Conservation (phyloP, 2,113 vertebrate species). For the Vombatus ursinus region DNA sequence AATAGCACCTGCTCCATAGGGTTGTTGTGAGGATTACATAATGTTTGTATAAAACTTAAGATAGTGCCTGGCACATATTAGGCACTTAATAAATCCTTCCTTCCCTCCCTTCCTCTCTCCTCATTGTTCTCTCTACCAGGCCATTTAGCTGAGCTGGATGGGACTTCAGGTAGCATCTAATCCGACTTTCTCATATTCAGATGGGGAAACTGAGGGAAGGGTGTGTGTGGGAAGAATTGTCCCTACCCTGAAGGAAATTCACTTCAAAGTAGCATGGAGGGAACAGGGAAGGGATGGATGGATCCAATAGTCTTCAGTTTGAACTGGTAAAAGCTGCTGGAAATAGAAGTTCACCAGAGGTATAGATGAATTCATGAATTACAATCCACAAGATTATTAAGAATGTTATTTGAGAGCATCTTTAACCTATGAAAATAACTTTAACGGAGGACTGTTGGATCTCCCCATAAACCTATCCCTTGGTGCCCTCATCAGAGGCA, state of each 20-base stretch:
- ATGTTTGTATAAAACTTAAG: not conserved
- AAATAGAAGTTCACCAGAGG: not conserved
- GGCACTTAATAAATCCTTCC: not conserved
- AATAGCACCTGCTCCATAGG: not conserved
- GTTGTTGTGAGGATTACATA: not conserved
- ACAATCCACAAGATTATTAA: not conserved
- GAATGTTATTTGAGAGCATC: not conserved
- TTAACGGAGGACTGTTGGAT: not conserved
- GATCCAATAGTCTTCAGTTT: not conserved
- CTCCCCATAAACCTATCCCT: not conserved
- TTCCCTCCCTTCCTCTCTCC: not conserved
- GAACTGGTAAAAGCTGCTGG: not conserved
- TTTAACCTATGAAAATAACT: not conserved
- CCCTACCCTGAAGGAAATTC: too few species aligned
- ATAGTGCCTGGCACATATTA: not conserved
- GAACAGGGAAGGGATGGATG: not conserved
- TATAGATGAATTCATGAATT: not conserved
- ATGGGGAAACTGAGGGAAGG: not conserved
- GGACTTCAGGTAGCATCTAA: not conserved
- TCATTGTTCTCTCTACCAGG: too few species aligned
- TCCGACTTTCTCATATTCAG: not conserved
- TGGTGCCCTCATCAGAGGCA: not conserved
- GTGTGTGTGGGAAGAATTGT: accelerated
- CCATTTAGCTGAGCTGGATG: not conserved
- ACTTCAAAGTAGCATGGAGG: accelerated